Evolutionary conservation across 2,113 vertebrate genomes (phyloP), one percentile per base, ranked within the genome.

Genomic region (Setophaga petechia): DNA sequence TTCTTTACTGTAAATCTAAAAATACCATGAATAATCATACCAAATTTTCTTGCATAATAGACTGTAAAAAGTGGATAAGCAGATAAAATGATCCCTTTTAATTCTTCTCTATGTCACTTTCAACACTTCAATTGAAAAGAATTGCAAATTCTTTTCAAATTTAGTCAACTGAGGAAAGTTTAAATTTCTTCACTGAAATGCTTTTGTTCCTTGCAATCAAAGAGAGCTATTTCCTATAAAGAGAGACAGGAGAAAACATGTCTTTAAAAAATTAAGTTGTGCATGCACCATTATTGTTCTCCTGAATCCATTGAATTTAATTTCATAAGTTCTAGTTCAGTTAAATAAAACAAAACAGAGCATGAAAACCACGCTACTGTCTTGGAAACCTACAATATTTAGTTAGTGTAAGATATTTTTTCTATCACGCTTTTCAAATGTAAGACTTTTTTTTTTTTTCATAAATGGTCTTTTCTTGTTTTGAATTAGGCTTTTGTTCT

Each of bases 321-420:
- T 76, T 91, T 91, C 33, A 59, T 94, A 93, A 90, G 44, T 77
- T 73, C 71, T 67, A 33, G 30, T 51, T 95, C 62, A 66, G 54
- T 37, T 58, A 96, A 93, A 62, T 24, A 23, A 68, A 90, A 89
- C 41, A 81, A 86, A 89, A 84, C 11, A n/a, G 47, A 27, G 3
- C 23, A 35, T 15, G 21, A 47, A 78, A 77, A 86, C 18, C 23
- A 73, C 72, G 19, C 5, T 22, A 66, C 82, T 96, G 67, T 87
- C 84, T 90, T 94, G 73, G 76, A 91, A 96, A 95, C 35, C 31
- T 76, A 57, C 51, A 84, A 52, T 87, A 72, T 66, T 91, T 88
- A 68, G 11, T 37, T 27, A 58, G 7, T 1, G 0, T 6, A 69
- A 76, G 23, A 19, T 58, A 54, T 5, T 16, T 62, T 76, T 89